A percentile compares a stretch with the other conserved stretches of the same genome.
Evolutionary conservation across 1,140 invertebrate species (phyloP).

Genomic region (Ephestia elutella): DNA sequence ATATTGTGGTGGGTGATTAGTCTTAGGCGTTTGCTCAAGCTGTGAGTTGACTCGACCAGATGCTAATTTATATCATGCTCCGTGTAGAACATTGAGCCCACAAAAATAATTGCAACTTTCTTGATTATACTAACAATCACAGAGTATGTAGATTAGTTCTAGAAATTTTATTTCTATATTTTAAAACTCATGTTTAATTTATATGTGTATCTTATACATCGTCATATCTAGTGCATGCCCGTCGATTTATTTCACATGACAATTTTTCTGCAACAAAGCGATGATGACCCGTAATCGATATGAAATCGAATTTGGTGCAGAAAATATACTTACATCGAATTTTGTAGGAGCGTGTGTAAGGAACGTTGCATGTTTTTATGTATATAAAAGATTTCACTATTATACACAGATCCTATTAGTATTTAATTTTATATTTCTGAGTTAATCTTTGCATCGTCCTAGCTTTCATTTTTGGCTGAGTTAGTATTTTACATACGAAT

Average conservation of each 20-base stretch:
- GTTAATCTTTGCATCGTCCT: slow-evolving; percentile 27
- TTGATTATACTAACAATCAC: slow-evolving; percentile 56
- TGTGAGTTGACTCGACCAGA: slow-evolving; percentile 43
- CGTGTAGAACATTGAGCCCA: slow-evolving; percentile 69
- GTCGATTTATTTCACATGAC: slow-evolving; percentile 26
- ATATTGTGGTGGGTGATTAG: slow-evolving; percentile 64
- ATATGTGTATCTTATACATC: slow-evolving; percentile 31
- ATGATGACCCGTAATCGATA: slow-evolving; percentile 13
- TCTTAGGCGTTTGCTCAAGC: slow-evolving; percentile 51
- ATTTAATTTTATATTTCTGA: slow-evolving; percentile 20
- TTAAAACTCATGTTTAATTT: slow-evolving; percentile 10
- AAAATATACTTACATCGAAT: slow-evolving; percentile 25
- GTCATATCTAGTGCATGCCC: slow-evolving; percentile 39
- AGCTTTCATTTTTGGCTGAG: slow-evolving; percentile 18
- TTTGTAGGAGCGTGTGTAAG: slow-evolving; percentile 25
- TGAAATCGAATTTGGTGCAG: slow-evolving; percentile 33
- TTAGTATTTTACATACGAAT: slow-evolving; percentile 9
- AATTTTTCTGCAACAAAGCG: slow-evolving; percentile 34
- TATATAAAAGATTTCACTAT: slow-evolving; percentile 30
- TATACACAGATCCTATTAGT: slow-evolving; percentile 16
- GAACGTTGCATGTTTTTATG: slow-evolving; percentile 50
- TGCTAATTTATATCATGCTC: slow-evolving; percentile 56
- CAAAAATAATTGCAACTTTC: slow-evolving; percentile 46
- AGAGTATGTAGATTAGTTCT: slow-evolving; percentile 40
- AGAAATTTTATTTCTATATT: slow-evolving; percentile 19